A percentile compares a stretch with the other conserved stretches of the same genome.
phyloP scores from a whole-genome alignment of 2,888 invertebrate genomes.

The Linnaemya vulpina region DNA sequence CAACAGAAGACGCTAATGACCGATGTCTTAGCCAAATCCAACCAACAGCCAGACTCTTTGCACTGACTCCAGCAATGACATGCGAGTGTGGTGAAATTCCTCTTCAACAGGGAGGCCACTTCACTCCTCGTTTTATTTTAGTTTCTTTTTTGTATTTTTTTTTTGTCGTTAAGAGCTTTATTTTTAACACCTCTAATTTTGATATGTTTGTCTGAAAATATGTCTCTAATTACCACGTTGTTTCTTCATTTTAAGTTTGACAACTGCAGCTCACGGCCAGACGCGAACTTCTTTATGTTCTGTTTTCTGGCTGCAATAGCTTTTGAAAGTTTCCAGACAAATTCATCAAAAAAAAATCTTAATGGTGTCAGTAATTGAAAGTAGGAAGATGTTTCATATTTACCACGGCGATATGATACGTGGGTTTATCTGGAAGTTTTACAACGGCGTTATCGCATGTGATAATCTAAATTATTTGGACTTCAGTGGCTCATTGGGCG shows the following conservation, averaged over 20 bases:
- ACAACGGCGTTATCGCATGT: background rate
- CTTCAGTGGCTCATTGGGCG: too few species aligned
- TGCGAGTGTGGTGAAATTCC: conserved; percentile 41
- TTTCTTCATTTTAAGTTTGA: conserved; percentile 22
- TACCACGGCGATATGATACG: background rate
- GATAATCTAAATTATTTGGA: background rate
- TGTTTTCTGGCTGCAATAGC: conserved; percentile 16
- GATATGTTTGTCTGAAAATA: conserved; percentile 32
- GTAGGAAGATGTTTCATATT: background rate
- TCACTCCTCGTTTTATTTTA: background rate
- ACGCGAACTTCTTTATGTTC: background rate
- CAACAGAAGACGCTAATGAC: conserved; percentile 41
- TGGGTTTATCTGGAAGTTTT: background rate
- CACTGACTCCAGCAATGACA: conserved; percentile 45
- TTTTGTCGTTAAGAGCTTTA: conserved; percentile 32
- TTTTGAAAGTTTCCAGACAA: conserved; percentile 2
- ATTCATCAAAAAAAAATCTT: conserved; percentile 1
- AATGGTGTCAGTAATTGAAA: conserved; percentile 19
- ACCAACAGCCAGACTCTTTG: background rate
- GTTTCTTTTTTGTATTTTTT: background rate
- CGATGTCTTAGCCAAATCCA: conserved; percentile 47
- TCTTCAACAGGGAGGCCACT: background rate
- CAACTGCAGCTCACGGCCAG: conserved; percentile 1
- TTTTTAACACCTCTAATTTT: conserved; percentile 63
- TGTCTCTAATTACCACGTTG: conserved; percentile 53